phyloP scores from a whole-genome alignment of 1,140 invertebrate genomes.

The Bombus sylvicola region DNA sequence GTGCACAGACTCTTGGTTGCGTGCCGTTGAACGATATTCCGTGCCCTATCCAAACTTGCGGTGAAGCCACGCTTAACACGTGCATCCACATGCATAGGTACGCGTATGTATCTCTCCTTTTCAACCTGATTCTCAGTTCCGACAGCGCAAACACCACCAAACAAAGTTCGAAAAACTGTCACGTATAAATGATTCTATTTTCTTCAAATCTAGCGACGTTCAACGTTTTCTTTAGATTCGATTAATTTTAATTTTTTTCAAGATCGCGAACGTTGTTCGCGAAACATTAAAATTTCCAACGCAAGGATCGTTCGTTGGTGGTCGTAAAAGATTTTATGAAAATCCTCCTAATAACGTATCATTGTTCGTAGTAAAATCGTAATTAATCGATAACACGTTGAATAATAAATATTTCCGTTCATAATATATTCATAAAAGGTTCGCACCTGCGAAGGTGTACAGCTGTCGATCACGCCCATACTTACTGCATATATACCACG shows the following conservation, averaged over 20 bases:
- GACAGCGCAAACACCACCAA: background rate
- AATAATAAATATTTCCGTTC: background rate
- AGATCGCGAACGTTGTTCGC: background rate
- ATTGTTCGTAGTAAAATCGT: too few species aligned
- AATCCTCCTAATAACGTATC: too few species aligned
- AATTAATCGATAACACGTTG: background rate
- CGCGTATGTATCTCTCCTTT: background rate
- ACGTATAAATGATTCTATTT: background rate
- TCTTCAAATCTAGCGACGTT: too few species aligned
- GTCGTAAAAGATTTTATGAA: too few species aligned
- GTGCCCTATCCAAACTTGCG: slow-evolving; percentile 65
- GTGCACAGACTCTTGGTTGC: slow-evolving; percentile 62
- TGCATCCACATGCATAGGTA: background rate
- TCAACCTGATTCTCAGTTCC: background rate
- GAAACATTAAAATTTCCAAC: too few species aligned
- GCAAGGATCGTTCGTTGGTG: too few species aligned
- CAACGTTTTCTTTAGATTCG: too few species aligned
- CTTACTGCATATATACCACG: background rate
- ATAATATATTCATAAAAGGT: background rate
- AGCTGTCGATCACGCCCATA: background rate
- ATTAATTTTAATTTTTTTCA: too few species aligned
- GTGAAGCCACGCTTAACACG: slow-evolving; percentile 63
- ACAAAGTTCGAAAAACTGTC: slow-evolving; percentile 8
- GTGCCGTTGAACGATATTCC: slow-evolving; percentile 66
- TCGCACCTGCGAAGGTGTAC: background rate